Evolutionary conservation across 1,140 invertebrate genomes (phyloP), one percentile per base, ranked within the genome.

Genomic region (Lordiphosa mommai): DNA sequence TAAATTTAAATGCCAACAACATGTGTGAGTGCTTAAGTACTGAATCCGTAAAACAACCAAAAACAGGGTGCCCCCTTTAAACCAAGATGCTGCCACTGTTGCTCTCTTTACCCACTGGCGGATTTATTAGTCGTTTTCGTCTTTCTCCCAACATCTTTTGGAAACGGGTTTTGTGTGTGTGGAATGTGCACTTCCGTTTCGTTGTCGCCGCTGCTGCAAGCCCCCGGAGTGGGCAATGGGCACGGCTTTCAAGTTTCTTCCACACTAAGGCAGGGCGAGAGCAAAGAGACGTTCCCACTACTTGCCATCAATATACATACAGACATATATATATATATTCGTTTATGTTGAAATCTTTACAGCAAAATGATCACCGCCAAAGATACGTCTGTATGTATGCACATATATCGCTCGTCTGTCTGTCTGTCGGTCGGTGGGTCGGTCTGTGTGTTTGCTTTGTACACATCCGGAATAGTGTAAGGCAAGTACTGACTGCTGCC

Each of bases 151-250:
- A 58, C 44, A 48, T 52, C 65, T 57, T 66, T 72, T 65, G 59
- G 23, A 86, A 85, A 85, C 73, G 72, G 61, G 80, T 86, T 82
- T 86, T 66, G 23, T 61, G 52, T 73, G 76, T 67, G 61, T 86
- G 84, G 84, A 84, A 86, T 86, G 84, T 86, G 84, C 84, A 86
- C 84, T 86, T 86, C 84, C 84, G 84, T 86, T 86, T 86, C 72
- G 63, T 43, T 61, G 58, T 63, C 53, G 64, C 47, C 38, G 57
- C 52, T 37, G 37, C 53, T 37, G 37, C 53, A 79, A 61, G 61
- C 61, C 59, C 51, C 56, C 70, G 67, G 67, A 76, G 59, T 68
- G 65, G 74, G 74, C 65, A 80, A 82, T 84, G 77, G 77, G 77
- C 58, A 72, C 64, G 77, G 77, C 72, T 82, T 84, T 82, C 68